Conservation (phyloP, 2,888 invertebrate species). For the Dendrolimus houi region DNA sequence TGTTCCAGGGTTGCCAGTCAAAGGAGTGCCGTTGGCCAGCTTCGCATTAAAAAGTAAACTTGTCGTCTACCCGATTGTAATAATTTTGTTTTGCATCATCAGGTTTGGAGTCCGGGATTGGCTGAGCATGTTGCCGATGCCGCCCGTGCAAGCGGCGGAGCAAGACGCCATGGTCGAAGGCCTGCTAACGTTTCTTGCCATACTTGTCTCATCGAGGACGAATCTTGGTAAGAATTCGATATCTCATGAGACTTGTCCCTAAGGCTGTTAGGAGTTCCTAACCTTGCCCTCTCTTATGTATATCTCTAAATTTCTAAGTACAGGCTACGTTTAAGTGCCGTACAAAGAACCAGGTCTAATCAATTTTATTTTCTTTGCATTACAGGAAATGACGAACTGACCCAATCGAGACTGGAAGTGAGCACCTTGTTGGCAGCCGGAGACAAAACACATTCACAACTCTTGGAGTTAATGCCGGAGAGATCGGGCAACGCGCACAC, state of each 20-base stretch:
- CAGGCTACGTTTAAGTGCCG: too few relatives aligned
- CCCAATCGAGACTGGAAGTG: conserved; percentile 90
- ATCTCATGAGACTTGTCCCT: too few relatives aligned
- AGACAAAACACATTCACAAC: conserved; percentile 96
- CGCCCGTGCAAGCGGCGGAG: conserved; percentile 84
- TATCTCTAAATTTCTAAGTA: too few relatives aligned
- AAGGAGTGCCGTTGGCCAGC: too few relatives aligned
- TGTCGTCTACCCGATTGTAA: too few relatives aligned
- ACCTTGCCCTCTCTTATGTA: not conserved
- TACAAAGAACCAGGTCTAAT: too few relatives aligned
- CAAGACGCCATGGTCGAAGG: conserved; percentile 96
- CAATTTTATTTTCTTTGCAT: not conserved
- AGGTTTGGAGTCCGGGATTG: conserved; percentile 93
- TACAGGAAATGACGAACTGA: conserved; percentile 77
- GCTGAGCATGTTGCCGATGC: conserved; percentile 85
- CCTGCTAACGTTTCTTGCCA: conserved; percentile 92
- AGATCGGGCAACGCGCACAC: conserved; percentile 94
- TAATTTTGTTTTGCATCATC: conserved; percentile 4
- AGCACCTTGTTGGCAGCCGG: conserved; percentile 94
- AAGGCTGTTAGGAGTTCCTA: too few relatives aligned
- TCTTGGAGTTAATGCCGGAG: conserved; percentile 97
- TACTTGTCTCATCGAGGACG: conserved; percentile 90
- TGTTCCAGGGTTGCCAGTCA: too few relatives aligned
- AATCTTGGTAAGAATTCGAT: conserved; percentile 81
- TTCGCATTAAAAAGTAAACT: too few relatives aligned